These are phyloP conservation scores for Catharus bicknelli DNA, from an alignment of 2,113 vertebrate genomes.

Conservation along the genomic window DNA sequence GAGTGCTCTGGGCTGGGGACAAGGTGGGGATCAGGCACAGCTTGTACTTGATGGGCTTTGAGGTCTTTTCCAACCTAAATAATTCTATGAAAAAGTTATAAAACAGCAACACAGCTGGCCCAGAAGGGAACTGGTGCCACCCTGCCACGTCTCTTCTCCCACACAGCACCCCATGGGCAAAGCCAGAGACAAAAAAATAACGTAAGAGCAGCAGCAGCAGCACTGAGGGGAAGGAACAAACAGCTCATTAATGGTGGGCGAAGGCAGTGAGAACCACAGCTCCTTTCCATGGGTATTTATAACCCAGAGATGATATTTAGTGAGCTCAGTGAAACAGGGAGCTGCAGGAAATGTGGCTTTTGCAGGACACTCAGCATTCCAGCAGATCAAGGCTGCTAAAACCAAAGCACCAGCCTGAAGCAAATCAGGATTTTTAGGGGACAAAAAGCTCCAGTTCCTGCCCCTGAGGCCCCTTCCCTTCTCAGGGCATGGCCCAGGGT, in stretches of 20 bases:
- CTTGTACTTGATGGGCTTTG: fast-evolving
- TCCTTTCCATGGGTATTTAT: constrained; percentile 37
- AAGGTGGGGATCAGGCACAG: neutral
- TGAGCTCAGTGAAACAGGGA: constrained; percentile 32
- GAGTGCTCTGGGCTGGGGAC: neutral
- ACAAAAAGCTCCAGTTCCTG: neutral
- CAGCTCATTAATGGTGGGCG: neutral
- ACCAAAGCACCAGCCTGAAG: neutral
- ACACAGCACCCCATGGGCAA: neutral
- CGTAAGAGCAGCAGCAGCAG: neutral
- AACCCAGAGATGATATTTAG: neutral
- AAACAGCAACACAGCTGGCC: neutral
- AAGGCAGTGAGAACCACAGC: neutral
- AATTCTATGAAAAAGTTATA: neutral
- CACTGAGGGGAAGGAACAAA: neutral
- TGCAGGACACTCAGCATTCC: constrained; percentile 50
- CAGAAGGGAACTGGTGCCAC: neutral
- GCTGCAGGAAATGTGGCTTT: neutral
- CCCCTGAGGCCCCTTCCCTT: neutral
- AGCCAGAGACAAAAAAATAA: neutral
- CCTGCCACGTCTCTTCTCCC: neutral
- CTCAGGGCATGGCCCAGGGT: neutral
- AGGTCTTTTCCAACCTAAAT: neutral
- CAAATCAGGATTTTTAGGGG: constrained; percentile 11
- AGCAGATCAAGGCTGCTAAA: constrained; percentile 34